phyloP scores from a whole-genome alignment of 2,888 invertebrate species.

The Acronicta alni region DNA sequence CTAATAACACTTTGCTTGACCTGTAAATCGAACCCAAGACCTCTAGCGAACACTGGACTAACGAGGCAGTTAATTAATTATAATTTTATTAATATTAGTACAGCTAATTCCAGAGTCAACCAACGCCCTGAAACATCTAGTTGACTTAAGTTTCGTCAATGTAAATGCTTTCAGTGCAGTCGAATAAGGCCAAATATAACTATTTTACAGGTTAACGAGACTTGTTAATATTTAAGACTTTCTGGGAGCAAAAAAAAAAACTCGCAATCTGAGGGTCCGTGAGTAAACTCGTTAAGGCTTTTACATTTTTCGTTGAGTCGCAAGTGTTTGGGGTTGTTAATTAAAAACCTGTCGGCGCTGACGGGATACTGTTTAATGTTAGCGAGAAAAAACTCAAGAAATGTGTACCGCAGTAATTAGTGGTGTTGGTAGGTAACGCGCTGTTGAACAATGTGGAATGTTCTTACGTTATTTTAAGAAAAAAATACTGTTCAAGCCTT shows the following conservation, averaged over 20 bases:
- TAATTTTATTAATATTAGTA: too few species aligned
- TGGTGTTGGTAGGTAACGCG: slow-evolving; percentile 23
- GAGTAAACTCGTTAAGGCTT: slow-evolving; percentile 65
- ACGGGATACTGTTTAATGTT: slow-evolving; percentile 50
- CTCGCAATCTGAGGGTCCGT: slow-evolving; percentile 30
- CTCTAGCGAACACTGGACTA: too few species aligned
- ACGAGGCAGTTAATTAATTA: too few species aligned
- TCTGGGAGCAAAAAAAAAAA: slow-evolving; percentile 15
- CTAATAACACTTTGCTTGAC: too few species aligned
- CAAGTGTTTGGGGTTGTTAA: slow-evolving; percentile 65
- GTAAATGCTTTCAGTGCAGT: too few species aligned
- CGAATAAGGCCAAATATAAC: neutral
- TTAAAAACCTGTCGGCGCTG: slow-evolving; percentile 64
- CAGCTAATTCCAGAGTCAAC: too few species aligned
- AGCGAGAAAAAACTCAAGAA: slow-evolving; percentile 53
- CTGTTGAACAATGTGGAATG: slow-evolving; percentile 1
- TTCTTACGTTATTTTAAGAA: too few species aligned
- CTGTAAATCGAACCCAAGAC: too few species aligned
- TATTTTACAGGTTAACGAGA: neutral
- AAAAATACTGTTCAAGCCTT: too few species aligned
- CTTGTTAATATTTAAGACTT: slow-evolving; percentile 1
- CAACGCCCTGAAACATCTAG: too few species aligned
- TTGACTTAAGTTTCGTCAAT: too few species aligned
- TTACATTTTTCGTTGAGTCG: slow-evolving; percentile 57
- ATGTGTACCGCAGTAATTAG: slow-evolving; percentile 52